Percentiles rank a stretch among this genome's conserved stretches.
phyloP scores from a whole-genome alignment of 2,797 vertebrate genomes.

The Hipposideros larvatus region DNA sequence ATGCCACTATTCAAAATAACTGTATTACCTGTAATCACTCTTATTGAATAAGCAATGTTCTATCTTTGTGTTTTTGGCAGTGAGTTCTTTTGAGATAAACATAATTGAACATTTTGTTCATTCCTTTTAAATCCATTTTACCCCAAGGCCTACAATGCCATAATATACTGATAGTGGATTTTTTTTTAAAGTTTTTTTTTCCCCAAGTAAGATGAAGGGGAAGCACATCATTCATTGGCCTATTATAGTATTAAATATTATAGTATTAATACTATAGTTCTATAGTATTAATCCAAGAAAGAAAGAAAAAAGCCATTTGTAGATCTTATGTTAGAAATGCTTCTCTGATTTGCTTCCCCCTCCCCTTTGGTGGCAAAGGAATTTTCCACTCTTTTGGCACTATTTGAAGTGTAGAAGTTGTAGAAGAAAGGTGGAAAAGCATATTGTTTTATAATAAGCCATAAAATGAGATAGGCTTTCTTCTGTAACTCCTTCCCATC shows the following conservation, averaged over 20 bases:
- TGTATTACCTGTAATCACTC: neutral
- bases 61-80: conserved; percentile 2
- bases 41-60: conserved; percentile 31
- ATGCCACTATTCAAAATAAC: neutral
- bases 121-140: neutral
- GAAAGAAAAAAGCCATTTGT: neutral
- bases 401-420: conserved; percentile 18
- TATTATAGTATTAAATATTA: neutral
- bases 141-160: neutral
- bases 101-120: conserved; percentile 6
- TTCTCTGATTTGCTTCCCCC: neutral
- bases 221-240: conserved; percentile 31
- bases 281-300: neutral
- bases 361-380: neutral
- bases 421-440: conserved; percentile 5
- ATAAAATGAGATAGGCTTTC: neutral
- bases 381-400: neutral
- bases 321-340: conserved; percentile 31
- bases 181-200: neutral
- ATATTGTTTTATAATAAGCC: conserved; percentile 42
- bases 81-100: conserved; percentile 56
- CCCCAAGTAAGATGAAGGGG: conserved; percentile 10
- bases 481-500: neutral
- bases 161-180: neutral
- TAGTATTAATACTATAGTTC: no score